Percentiles rank a stretch among this genome's conserved stretches.
Evolutionary conservation across 1,140 invertebrate genomes (phyloP).

Genomic region (Nymphalis io): DNA sequence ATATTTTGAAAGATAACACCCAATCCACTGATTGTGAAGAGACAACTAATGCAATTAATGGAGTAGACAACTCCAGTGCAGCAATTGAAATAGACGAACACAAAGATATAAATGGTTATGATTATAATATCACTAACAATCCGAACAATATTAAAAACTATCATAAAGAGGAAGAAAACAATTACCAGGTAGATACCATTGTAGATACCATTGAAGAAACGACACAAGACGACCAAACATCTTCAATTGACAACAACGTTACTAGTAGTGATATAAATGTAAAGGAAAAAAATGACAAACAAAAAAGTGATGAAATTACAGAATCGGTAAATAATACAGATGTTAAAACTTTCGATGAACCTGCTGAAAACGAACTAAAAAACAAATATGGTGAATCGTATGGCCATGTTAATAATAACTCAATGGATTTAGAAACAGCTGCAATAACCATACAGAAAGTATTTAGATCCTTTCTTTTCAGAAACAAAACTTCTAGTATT

Average conservation of each 20-base stretch:
- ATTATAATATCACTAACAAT: background rate
- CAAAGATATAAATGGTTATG: constrained; percentile 3
- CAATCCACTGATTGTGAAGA: background rate
- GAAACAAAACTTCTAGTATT: constrained; percentile 66
- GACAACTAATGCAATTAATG: background rate
- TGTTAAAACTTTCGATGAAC: background rate
- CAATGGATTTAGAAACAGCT: constrained; percentile 73
- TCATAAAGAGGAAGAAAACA: background rate
- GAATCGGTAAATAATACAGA: background rate
- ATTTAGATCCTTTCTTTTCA: constrained; percentile 71
- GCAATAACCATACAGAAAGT: constrained; percentile 77
- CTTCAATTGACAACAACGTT: background rate
- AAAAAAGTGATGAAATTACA: background rate
- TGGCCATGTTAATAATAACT: constrained; percentile 34
- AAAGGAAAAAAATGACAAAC: background rate
- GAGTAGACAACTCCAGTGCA: background rate
- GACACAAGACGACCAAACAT: background rate
- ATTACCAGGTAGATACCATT: background rate
- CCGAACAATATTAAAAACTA: background rate
- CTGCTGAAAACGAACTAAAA: background rate
- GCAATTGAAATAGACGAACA: background rate
- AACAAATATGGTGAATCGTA: constrained; percentile 20
- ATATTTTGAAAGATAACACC: background rate
- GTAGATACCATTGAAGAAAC: background rate
- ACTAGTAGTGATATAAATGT: background rate